phyloP scores from a whole-genome alignment of 2,113 vertebrate species.

The Varanus komodoensis region DNA sequence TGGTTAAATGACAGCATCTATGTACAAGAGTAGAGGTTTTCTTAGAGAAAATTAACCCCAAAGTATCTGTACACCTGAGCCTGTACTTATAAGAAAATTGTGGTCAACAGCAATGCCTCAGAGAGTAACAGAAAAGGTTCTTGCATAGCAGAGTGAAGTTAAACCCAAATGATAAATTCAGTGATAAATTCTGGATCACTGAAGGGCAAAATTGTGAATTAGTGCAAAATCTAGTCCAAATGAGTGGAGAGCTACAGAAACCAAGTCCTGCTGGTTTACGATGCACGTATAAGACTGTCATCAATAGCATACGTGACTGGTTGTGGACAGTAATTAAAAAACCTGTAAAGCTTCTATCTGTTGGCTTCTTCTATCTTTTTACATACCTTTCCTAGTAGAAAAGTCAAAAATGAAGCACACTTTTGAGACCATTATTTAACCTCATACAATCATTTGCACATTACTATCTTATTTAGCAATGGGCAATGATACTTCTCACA shows the following conservation, averaged over 20 bases:
- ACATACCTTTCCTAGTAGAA: slow-evolving; percentile 12
- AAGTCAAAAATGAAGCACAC: slow-evolving; percentile 7
- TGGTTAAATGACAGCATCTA: slow-evolving; percentile 70
- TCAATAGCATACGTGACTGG: accelerated
- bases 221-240: slow-evolving; percentile 74
- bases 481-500: slow-evolving; percentile 23
- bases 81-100: slow-evolving; percentile 71
- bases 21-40: slow-evolving; percentile 72
- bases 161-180: slow-evolving; percentile 54
- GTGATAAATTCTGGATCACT: slow-evolving; percentile 62
- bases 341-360: background rate
- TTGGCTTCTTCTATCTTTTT: background rate
- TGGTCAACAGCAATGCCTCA: slow-evolving; percentile 70
- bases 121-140: slow-evolving; percentile 73
- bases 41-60: slow-evolving; percentile 71
- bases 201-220: slow-evolving; percentile 64
- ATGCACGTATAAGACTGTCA: slow-evolving; percentile 21
- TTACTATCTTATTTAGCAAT: background rate
- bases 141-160: slow-evolving; percentile 82
- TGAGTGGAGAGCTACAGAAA: slow-evolving; percentile 51
- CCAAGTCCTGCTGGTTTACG: slow-evolving; percentile 35
- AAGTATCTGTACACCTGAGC: slow-evolving; percentile 81
- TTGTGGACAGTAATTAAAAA: slow-evolving; percentile 1
- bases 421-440: background rate
- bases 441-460: slow-evolving; percentile 21